These are phyloP conservation scores for Eurytoma californica DNA, from an alignment of 2,888 invertebrate species.

Conservation along the genomic window DNA sequence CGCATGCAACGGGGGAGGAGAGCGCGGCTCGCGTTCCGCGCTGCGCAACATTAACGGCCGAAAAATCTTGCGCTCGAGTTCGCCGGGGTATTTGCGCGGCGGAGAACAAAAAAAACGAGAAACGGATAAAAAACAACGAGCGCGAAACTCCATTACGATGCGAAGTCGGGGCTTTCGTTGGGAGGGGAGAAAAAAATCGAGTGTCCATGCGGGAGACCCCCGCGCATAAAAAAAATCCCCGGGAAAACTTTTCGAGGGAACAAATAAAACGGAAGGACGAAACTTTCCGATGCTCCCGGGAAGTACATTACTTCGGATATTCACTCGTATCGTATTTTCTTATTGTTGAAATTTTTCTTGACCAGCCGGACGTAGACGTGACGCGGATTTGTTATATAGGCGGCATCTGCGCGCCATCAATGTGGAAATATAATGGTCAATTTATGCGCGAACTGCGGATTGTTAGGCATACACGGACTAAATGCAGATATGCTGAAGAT, in stretches of 20 bases:
- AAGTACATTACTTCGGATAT: too few relatives aligned
- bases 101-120: neutral
- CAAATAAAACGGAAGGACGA: neutral
- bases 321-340: too few relatives aligned
- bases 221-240: neutral
- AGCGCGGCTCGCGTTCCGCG: conserved; percentile 5
- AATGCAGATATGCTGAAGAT: too few relatives aligned
- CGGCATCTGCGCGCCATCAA: too few relatives aligned
- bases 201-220: too few relatives aligned
- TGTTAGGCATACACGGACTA: too few relatives aligned
- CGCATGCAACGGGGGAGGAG: neutral
- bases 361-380: too few relatives aligned
- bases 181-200: too few relatives aligned
- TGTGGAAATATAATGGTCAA: too few relatives aligned
- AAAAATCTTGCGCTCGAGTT: neutral
- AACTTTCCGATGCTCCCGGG: conserved; percentile 1
- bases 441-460: too few relatives aligned
- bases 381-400: too few relatives aligned
- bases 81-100: neutral
- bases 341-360: too few relatives aligned
- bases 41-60: neutral
- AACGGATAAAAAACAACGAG: neutral
- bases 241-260: neutral
- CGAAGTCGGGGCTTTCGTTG: neutral
- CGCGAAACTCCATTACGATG: conserved; percentile 10